phyloP scores from a whole-genome alignment of 2,797 vertebrate genomes.

The Siniperca obscura region DNA sequence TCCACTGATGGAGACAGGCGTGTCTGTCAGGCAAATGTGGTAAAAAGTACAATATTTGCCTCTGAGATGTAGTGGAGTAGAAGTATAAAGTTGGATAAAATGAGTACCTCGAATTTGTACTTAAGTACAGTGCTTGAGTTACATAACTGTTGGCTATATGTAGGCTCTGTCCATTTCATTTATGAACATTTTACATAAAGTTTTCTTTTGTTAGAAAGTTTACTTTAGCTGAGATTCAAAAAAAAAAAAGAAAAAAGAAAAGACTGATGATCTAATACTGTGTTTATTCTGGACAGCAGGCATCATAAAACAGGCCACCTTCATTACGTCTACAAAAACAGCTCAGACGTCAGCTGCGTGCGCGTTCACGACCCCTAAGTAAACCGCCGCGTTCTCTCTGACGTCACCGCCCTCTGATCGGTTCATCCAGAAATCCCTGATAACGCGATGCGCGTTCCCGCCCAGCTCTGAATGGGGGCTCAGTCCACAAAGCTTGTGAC shows the following conservation, averaged over 20 bases:
- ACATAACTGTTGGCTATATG: not conserved
- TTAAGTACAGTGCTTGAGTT: not conserved
- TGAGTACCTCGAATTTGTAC: not conserved
- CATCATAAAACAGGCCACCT: not conserved
- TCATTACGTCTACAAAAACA: conserved; percentile 29
- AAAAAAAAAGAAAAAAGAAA: not conserved
- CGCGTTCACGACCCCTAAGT: conserved; percentile 51
- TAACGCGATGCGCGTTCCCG: conserved; percentile 76
- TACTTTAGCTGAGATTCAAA: not conserved
- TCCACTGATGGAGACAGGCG: no score
- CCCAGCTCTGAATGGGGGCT: conserved; percentile 72
- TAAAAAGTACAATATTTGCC: no score
- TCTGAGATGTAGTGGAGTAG: no score
- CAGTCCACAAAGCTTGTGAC: conserved; percentile 63
- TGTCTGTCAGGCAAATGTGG: no score
- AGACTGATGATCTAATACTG: not conserved
- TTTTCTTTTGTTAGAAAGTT: not conserved
- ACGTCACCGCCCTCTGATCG: conserved; percentile 71
- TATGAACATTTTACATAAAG: not conserved
- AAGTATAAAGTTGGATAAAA: not conserved
- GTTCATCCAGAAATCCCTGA: conserved; percentile 73
- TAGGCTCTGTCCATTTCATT: no score
- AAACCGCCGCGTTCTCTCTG: conserved; percentile 46
- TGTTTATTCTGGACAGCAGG: not conserved
- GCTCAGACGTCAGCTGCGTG: conserved; percentile 58